Base-by-base conservation (phyloP, 2,888 invertebrate genomes). In the Lithosia quadra region DNA sequence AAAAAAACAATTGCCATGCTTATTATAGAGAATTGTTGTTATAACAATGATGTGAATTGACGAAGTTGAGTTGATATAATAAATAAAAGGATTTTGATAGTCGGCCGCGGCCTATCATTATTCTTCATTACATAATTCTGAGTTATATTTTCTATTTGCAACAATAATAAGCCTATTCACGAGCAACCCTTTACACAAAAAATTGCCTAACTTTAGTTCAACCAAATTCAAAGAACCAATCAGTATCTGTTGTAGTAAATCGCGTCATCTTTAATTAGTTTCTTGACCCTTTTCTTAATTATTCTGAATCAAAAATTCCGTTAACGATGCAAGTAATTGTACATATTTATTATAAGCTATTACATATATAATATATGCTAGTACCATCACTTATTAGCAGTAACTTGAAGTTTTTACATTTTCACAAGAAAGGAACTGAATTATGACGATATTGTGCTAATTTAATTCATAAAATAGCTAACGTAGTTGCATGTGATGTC, bases 1-100 rank as follows among this genome's bases (percentile, higher is more conserved):
- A 69, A n/a, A 24, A 36, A 65, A 73, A 77, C 77, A 79, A 77
- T 75, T 56, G 66, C 64, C 57, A 64, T 73, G 61, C 15, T 56
- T 15, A 66, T 70, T 71, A 72, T 69, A 34, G 43, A 63, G 69
- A 22, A 76, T 73, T 75, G 76, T 80, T 72, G 36, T 67, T 67
- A 15, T 28, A 72, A 81, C 76, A 79, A 81, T 76, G n/a, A 68
- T 73, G 74, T 21, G 77, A 74, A 71, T 55, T 58, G 28, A 60
- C 39, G 53, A 33, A 66, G 49, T 66, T 68, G 65, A 78, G 71
- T 70, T 62, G 59, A 55, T 67, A 62, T 65, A 69, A 62, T 59
- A 28, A 28, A 11, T 15, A 22, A 24, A 28, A 56, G 15, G 8
- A 56, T 22, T 56, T 22, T 28, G 18, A 24, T 13, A 24, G 7